A percentile compares a stretch with the other conserved stretches of the same genome.
phyloP scores from a whole-genome alignment of 1,140 invertebrate species.

The Temnothorax curvispinosus region DNA sequence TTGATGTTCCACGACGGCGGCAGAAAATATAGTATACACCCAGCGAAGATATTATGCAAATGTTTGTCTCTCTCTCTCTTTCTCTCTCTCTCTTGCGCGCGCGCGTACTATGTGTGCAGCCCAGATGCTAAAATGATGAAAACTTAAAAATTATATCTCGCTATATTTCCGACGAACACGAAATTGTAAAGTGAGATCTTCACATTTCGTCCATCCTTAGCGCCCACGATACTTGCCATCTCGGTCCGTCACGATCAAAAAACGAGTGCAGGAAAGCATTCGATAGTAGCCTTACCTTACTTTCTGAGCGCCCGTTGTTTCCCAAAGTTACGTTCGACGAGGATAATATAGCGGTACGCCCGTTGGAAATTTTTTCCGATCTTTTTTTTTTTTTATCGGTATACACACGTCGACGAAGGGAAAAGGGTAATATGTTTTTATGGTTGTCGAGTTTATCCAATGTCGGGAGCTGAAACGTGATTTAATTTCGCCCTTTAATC shows the following conservation, averaged over 20 bases:
- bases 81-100: background rate
- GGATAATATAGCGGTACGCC: slow-evolving; percentile 5
- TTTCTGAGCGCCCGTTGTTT: background rate
- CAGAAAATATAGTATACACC: slow-evolving; percentile 40
- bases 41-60: slow-evolving; percentile 43
- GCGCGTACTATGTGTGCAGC: background rate
- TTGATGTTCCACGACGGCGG: background rate
- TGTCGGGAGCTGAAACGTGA: slow-evolving; percentile 11
- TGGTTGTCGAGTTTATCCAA: slow-evolving; percentile 6
- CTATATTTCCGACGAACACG: background rate
- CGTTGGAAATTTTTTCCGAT: background rate
- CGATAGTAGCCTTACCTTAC: background rate
- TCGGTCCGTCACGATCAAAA: background rate
- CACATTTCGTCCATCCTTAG: background rate
- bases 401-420: background rate
- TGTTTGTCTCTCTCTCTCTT: slow-evolving; percentile 31
- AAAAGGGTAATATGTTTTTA: slow-evolving; percentile 37
- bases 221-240: background rate
- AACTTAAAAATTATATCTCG: slow-evolving; percentile 4
- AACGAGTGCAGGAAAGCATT: background rate
- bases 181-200: background rate
- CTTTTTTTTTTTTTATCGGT: slow-evolving; percentile 14
- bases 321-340: background rate
- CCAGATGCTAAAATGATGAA: background rate
- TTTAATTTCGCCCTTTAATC: slow-evolving; percentile 49